A percentile compares a stretch with the other conserved stretches of the same genome.
phyloP scores from a whole-genome alignment of 1,140 invertebrate species.

The Cherax quadricarinatus region DNA sequence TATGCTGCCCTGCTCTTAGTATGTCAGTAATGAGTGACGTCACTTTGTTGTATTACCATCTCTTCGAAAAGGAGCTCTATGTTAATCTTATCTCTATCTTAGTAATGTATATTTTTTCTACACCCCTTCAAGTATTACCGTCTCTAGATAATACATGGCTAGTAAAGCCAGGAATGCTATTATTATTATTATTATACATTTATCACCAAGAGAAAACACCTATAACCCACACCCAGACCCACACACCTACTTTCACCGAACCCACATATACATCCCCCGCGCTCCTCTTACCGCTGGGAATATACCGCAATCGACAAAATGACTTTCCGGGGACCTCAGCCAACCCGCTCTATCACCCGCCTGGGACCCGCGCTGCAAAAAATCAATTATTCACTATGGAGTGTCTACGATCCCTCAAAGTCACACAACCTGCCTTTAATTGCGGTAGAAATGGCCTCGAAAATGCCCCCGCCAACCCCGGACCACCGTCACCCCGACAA shows the following conservation, averaged over 20 bases:
- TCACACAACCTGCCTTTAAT: slow-evolving; percentile 47
- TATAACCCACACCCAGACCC: not conserved
- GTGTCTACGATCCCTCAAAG: slow-evolving; percentile 60
- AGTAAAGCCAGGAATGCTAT: no score
- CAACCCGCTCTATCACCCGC: not conserved
- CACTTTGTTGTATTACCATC: no score
- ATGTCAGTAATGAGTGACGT: no score
- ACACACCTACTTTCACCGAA: not conserved
- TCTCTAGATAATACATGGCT: no score
- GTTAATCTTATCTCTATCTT: no score
- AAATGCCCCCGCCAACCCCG: slow-evolving; percentile 18
- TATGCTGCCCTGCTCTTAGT: no score
- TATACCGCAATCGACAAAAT: not conserved
- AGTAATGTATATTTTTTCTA: no score
- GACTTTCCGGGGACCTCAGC: no score
- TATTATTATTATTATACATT: no score
- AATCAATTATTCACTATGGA: slow-evolving; percentile 64
- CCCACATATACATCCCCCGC: not conserved
- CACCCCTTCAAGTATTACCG: no score
- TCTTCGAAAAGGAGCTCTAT: no score
- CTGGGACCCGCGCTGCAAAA: not conserved
- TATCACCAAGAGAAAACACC: not conserved
- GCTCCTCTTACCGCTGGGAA: not conserved
- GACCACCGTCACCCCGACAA: slow-evolving; percentile 1
- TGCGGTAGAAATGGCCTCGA: slow-evolving; percentile 38